Base-by-base conservation (phyloP, 1,140 invertebrate species). In the Acyrthosiphon pisum region DNA sequence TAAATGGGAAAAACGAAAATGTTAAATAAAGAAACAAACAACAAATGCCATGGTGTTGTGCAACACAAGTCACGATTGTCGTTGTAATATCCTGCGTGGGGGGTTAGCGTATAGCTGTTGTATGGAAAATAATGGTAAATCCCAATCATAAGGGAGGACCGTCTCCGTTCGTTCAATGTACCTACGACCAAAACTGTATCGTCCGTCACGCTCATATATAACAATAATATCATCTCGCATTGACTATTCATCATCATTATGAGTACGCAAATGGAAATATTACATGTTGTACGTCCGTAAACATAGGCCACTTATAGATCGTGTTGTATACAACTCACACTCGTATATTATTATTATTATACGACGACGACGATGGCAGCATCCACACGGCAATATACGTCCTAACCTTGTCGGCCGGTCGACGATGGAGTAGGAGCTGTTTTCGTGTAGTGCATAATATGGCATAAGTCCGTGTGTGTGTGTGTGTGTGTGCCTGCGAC, bases 11-110 rank as follows among this genome's bases (percentile, higher is more conserved):
- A 68, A 41, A 53, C 30, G 23, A 56, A 22, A 86, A 86, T n/a
- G 6, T n/a, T 83, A 68, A 76, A 90, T 68, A 90, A 90, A 68
- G 56, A 90, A 68, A 90, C 56, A 68, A 60, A 81, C 48, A 48
- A 92, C 50, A 83, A 86, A 50, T 37, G 22, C 22, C 48, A 83
- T n/a, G 23, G 26, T 44, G 14, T 84, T 93, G 81, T 30, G 46
- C 76, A 92, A 92, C 9, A 41, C 68, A 50, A 81, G 30, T 91
- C 60, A n/a, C 44, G 76, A 60, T 41, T 37, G 53, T 41, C 53
- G 53, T 89, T 37, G 4, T 22, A 50, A 4, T 23, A 41, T 41
- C 14, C 1, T 35, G 46, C 46, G 18, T 22, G 46, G n/a, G 46
- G 37, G 37, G 22, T 41, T 41, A n/a, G 6, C 48, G 35, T 18